Percentiles rank a stretch among this genome's conserved stretches.
Evolutionary conservation across 2,113 vertebrate species (phyloP).

Genomic region (Ptychochromis oligacanthus): DNA sequence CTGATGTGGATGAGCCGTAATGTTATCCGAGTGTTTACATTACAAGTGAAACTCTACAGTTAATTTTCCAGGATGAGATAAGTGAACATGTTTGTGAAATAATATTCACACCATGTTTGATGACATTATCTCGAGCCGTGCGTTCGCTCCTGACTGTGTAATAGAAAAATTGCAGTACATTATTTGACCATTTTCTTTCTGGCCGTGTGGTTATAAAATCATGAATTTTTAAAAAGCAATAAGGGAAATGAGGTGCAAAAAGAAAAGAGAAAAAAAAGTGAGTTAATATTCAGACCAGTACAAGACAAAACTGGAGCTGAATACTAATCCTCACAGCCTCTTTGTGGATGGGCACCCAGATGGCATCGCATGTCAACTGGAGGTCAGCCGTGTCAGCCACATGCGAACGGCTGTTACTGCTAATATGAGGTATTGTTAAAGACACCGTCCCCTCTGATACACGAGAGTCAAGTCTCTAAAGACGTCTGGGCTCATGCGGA

Average conservation of each 20-base stretch:
- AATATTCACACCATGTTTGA: not conserved
- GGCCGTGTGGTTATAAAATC: not conserved
- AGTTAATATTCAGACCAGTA: not conserved
- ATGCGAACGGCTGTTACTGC: conserved; percentile 18
- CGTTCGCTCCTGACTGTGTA: not conserved
- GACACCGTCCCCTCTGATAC: not conserved
- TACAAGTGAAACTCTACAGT: not conserved
- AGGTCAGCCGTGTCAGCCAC: conserved; percentile 37
- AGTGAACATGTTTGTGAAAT: not conserved
- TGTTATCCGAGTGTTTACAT: not conserved
- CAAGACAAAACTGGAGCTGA: not conserved
- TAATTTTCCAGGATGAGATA: not conserved
- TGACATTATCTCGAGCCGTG: not conserved
- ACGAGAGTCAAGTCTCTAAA: not conserved
- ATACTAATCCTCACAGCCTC: conserved; percentile 31
- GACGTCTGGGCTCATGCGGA: not conserved
- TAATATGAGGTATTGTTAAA: conserved; percentile 24
- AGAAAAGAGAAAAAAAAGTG: fast-evolving
- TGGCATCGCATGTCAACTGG: not conserved
- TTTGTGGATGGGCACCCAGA: not conserved
- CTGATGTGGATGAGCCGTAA: not conserved
- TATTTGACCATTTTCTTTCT: not conserved
- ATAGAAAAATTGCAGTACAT: conserved; percentile 3
- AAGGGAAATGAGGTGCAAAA: conserved; percentile 5
- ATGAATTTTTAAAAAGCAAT: conserved; percentile 20